Evolutionary conservation across 2,113 vertebrate genomes (phyloP), one percentile per base, ranked within the genome.

Genomic region (Bubo blakistoni): DNA sequence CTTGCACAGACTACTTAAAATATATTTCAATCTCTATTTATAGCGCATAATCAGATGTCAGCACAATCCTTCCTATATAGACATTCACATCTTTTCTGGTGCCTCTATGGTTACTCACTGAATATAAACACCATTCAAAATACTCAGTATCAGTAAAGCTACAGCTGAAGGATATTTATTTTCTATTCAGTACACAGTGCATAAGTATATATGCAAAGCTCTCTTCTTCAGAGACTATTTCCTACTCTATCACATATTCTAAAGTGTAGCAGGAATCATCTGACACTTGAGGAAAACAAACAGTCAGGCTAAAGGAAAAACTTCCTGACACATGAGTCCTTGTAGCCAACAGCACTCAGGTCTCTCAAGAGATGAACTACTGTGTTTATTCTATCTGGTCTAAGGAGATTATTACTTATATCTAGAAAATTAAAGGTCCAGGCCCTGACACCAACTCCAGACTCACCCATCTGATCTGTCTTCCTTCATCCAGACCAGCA

Each of bases 321-420:
- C 36, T 32, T 49, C 49, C 67, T 36, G 9, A 49, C 15, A 24
- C 0, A 7, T 0, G 1, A 67, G 24, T 3, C 36, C 18, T 69
- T 34, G 27, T 1, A 40, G 61, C 29, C 65, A 86, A 8, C 20
- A 79, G n/a, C 25, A 24, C 46, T 76, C n/a, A 24, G 46, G 10
- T 19, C 14, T 42, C 40, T 46, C 46, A 25, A 30, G 55, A 51
- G 16, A 18, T 6, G 7, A 47, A 8, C 17, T 20, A 54, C 15
- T 0, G 0, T 2, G 9, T 22, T 51, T 46, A 25, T 1, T 46
- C 34, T 51, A 8, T 24, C 19, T 26, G 4, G 15, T 24, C 24
- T 25, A 58, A 59, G 2, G 18, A 63, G 25, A 27, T 66, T n/a
- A 25, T 36, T 54, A 11, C 11, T 78, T 54, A 11, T 3, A 40